Evolutionary conservation across 2,113 vertebrate species (phyloP).

Genomic region (Rhinogobius similis): DNA sequence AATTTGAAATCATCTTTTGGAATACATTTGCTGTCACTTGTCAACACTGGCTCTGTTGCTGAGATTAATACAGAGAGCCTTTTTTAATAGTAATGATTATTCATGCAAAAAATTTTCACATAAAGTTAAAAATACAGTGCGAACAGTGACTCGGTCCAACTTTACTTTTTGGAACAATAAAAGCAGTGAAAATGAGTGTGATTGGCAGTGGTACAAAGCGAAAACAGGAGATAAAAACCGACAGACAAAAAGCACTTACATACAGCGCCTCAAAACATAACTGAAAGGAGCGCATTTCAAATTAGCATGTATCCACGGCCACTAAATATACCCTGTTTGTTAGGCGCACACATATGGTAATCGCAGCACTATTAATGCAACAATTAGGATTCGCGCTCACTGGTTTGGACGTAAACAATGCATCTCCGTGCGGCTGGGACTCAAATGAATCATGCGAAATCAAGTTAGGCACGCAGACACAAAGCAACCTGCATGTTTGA

Average conservation of each 20-base stretch:
- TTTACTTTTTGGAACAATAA: neutral
- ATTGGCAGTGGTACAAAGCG: neutral
- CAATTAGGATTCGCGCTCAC: neutral
- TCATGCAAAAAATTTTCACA: no score
- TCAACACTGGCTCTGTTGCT: no score
- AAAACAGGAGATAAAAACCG: neutral
- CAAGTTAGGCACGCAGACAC: neutral
- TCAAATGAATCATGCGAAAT: conserved; percentile 13
- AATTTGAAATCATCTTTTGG: neutral
- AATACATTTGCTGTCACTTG: neutral
- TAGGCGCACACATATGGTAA: neutral
- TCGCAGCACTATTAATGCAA: neutral
- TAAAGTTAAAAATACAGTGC: no score
- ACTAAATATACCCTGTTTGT: neutral
- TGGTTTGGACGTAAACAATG: neutral
- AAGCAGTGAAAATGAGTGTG: neutral
- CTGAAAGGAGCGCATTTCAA: neutral
- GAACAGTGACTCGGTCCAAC: neutral
- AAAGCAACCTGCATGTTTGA: conserved; percentile 22
- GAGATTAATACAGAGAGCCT: neutral
- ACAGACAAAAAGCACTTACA: neutral
- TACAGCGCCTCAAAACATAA: neutral
- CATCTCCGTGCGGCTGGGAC: conserved; percentile 5
- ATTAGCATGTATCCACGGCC: neutral
- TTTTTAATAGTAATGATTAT: no score